These are phyloP conservation scores for Polypedilum vanderplanki DNA, from an alignment of 1,140 invertebrate species.

Conservation along the genomic window DNA sequence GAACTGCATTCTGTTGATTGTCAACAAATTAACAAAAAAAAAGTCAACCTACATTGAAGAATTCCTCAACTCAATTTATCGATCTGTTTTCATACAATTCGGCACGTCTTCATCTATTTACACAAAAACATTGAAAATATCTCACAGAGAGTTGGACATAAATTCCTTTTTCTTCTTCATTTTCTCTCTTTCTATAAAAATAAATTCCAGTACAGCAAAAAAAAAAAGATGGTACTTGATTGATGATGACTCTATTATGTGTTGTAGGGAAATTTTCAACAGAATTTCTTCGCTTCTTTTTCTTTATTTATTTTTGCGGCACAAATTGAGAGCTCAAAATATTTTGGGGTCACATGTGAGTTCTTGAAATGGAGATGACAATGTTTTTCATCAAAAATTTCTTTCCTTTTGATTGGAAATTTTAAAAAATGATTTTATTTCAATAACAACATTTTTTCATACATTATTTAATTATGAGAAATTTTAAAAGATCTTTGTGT, in stretches of 20 bases:
- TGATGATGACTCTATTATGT: constrained; percentile 23
- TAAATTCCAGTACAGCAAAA: neutral
- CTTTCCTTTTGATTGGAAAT: too few relatives aligned
- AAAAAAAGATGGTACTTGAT: constrained; percentile 14
- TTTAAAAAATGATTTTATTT: too few relatives aligned
- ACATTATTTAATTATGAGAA: too few relatives aligned
- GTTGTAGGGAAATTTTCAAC: neutral
- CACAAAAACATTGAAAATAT: constrained; percentile 22
- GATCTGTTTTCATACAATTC: constrained; percentile 23
- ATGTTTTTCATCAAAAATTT: too few relatives aligned
- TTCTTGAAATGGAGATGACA: too few relatives aligned
- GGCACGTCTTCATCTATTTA: constrained; percentile 26
- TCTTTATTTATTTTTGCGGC: too few relatives aligned
- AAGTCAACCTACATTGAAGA: constrained; percentile 28
- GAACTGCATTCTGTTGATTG: neutral
- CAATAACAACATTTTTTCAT: too few relatives aligned
- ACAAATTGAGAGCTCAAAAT: too few relatives aligned
- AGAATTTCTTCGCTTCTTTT: too few relatives aligned
- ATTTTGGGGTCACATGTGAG: too few relatives aligned
- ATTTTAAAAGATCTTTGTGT: too few relatives aligned
- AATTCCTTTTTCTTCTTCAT: neutral
- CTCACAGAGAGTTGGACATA: neutral
- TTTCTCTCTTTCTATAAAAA: neutral
- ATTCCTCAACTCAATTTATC: constrained; percentile 23
- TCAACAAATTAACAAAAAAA: constrained; percentile 29